Evolutionary conservation across 2,113 vertebrate genomes (phyloP).

Genomic region (Hemiprocne comata): DNA sequence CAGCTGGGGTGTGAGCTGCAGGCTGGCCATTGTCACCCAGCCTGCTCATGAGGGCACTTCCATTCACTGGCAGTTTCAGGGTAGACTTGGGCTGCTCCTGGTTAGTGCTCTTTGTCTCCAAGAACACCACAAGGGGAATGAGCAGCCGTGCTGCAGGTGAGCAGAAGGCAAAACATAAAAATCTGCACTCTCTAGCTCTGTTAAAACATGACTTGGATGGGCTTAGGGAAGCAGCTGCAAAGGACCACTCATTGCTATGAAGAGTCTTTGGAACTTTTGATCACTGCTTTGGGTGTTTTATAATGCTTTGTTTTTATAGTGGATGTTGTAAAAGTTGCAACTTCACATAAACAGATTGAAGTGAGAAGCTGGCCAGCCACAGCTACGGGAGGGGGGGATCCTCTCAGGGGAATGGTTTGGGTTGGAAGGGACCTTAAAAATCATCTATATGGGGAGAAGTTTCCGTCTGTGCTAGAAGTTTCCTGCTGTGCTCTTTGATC

Average conservation of each 20-base stretch:
- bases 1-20: neutral
- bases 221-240: neutral
- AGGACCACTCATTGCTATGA: too few relatives aligned
- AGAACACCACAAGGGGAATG: neutral
- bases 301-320: neutral
- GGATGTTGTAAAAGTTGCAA: neutral
- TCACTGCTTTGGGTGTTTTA: neutral
- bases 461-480: neutral
- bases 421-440: too few relatives aligned
- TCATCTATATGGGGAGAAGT: neutral
- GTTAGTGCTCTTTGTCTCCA: neutral
- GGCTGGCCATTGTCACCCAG: accelerated
- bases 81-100: neutral
- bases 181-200: neutral
- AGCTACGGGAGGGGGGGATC: neutral
- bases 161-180: neutral
- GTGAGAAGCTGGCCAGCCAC: neutral
- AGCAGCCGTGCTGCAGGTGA: neutral
- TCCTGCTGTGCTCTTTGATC: neutral
- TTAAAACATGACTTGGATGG: neutral
- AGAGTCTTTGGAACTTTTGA: neutral
- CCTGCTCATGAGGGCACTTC: too few relatives aligned
- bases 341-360: neutral
- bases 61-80: neutral
- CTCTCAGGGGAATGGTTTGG: neutral